A percentile compares a stretch with the other conserved stretches of the same genome.
Evolutionary conservation across 1,140 invertebrate species (phyloP).

Genomic region (Asbolus verrucosus): DNA sequence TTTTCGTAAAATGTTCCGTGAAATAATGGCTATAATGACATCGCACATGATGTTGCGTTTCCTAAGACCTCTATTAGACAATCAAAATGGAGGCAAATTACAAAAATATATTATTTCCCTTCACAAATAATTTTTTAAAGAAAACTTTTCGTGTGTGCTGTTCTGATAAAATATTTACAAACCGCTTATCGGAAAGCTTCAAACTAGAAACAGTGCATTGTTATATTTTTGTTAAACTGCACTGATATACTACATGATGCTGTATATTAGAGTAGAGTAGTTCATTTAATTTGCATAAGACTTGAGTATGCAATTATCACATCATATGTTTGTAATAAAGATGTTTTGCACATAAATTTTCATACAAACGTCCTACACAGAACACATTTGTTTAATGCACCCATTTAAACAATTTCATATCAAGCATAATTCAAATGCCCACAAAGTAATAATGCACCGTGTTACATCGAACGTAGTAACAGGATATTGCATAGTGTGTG

Average conservation of each 20-base stretch:
- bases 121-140: slow-evolving; percentile 1
- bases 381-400: slow-evolving; percentile 31
- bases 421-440: background rate
- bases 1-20: too few species aligned
- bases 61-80: too few species aligned
- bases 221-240: too few species aligned
- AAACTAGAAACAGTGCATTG: too few species aligned
- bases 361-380: slow-evolving; percentile 23
- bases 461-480: background rate
- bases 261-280: slow-evolving; percentile 18
- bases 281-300: slow-evolving; percentile 35
- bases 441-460: slow-evolving; percentile 8
- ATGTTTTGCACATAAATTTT: slow-evolving; percentile 33
- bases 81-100: too few species aligned
- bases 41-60: too few species aligned
- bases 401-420: slow-evolving; percentile 28
- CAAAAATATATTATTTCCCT: background rate
- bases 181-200: background rate
- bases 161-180: too few species aligned
- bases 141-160: slow-evolving; percentile 1
- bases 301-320: slow-evolving; percentile 32
- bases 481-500: background rate
- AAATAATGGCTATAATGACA: too few species aligned
- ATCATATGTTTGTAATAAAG: slow-evolving; percentile 19
- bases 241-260: slow-evolving; percentile 20